Base-by-base conservation (phyloP, 2,113 vertebrate genomes). In the Sinocyclocheilus maitianheensis region DNA sequence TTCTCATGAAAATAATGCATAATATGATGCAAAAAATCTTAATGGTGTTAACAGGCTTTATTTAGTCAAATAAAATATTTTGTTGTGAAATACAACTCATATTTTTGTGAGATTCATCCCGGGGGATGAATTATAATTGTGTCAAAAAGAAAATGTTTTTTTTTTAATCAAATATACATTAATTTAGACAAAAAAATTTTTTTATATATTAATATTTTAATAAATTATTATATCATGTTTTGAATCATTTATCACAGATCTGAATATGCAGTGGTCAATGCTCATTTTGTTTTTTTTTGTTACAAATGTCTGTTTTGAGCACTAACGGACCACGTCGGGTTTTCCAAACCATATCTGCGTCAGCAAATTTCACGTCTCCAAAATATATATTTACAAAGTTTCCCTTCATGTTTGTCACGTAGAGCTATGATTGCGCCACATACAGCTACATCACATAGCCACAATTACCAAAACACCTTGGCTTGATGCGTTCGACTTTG, bases 131-230 rank as follows among this genome's bases (percentile, higher is more conserved):
- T 67, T 67, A 16, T 14, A 30, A 30, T 67, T 26, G 2, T 14
- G 26, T 3, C 1, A 7, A 67, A 67, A 67, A 34, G 30, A 30
- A 30, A 30, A 30, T 30, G 30, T 34, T 34, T 34, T 34, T 34
- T 34, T 34, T 34, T 34, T 0, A 34, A 34, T 14, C 51, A 53
- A 53, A 53, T 14, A 53, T 53, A 53, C 13, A 90, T 84, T 90
- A 91, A 86, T 90, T 87, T 86, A 86, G 86, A 74, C 65, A 85
- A 90, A 87, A 46, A 93, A 92, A 74, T 93, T 94, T 26, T 26
- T 26, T 26, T 93, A 94, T 91, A 92, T 78, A 48, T 80, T 81
- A 80, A n/a, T 77, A 79, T 86, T 74, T 86, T 60, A 82, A 91
- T 80, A 75, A 85, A 77, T 77, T 51, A 65, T 65, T 34, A 18